Conservation (phyloP, 2,888 invertebrate species). For the Gastracanthus pulcherrimus region DNA sequence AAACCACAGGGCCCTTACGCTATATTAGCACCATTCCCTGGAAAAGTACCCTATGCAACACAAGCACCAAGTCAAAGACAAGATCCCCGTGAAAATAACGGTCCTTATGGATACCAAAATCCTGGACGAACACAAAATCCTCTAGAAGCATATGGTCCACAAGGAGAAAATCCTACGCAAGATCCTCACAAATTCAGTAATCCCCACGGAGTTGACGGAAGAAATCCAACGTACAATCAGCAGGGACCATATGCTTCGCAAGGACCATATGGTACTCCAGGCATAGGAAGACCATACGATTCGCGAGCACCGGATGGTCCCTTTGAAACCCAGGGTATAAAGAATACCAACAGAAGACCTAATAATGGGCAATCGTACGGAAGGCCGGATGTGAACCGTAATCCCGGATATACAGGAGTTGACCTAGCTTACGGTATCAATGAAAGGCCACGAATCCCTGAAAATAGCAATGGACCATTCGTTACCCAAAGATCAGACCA, state of each 20-base stretch:
- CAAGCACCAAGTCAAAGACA: background rate
- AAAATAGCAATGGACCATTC: background rate
- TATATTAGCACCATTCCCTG: background rate
- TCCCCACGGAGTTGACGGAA: background rate
- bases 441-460: background rate
- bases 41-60: background rate
- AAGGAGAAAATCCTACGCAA: no score
- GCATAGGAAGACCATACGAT: background rate
- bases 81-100: background rate
- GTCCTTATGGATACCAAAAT: background rate
- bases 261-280: background rate
- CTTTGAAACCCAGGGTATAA: background rate
- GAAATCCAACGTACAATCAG: background rate
- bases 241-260: background rate
- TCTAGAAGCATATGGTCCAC: background rate
- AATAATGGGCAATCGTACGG: background rate
- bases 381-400: background rate
- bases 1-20: background rate
- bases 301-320: background rate
- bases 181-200: background rate
- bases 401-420: background rate
- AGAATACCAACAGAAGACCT: background rate
- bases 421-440: background rate
- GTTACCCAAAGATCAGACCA: background rate
- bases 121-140: background rate